phyloP scores from a whole-genome alignment of 2,888 invertebrate species.

The Tipula confusa region DNA sequence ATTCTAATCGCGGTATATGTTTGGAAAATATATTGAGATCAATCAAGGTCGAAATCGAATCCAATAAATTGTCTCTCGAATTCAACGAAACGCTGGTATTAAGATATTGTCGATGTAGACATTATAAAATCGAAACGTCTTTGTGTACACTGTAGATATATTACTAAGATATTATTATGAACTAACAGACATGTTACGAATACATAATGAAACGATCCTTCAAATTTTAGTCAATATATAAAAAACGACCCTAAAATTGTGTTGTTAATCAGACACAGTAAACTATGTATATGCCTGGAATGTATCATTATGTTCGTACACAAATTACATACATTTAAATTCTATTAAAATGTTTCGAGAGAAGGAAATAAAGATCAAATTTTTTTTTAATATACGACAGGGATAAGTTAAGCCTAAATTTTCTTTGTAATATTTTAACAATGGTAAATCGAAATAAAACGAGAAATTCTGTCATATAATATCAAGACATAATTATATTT shows the following conservation, averaged over 20 bases:
- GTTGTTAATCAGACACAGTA: not conserved
- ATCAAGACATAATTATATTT: too few relatives aligned
- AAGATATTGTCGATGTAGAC: not conserved
- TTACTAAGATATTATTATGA: too few relatives aligned
- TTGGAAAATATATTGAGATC: not conserved
- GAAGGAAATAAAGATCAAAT: not conserved
- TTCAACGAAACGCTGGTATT: not conserved
- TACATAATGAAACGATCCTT: constrained; percentile 20
- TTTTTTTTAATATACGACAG: not conserved
- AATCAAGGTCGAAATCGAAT: not conserved
- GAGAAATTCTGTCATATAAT: too few relatives aligned
- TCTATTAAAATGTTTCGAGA: not conserved
- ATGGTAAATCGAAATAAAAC: too few relatives aligned
- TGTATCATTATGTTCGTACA: not conserved
- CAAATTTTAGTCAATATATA: not conserved
- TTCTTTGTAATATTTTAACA: too few relatives aligned
- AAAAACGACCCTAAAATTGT: not conserved
- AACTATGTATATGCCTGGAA: not conserved
- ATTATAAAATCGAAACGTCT: not conserved
- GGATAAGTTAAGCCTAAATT: not conserved
- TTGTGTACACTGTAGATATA: too few relatives aligned
- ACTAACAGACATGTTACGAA: not conserved
- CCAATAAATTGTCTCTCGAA: not conserved
- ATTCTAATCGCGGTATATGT: not conserved
- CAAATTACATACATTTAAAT: not conserved